phyloP scores from a whole-genome alignment of 1,140 invertebrate species.

The Spodoptera litura region DNA sequence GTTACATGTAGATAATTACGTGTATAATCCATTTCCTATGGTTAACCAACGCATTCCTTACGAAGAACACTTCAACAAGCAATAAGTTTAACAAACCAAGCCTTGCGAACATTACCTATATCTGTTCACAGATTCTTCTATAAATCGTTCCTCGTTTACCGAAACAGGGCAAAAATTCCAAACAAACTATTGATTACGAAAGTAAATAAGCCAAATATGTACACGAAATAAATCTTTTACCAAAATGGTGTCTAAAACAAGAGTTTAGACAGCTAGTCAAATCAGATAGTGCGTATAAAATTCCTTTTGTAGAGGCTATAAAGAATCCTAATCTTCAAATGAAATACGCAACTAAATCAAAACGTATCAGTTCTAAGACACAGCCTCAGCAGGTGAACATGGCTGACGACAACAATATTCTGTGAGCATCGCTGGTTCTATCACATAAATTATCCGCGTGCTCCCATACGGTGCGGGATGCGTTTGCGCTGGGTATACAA shows the following conservation, averaged over 20 bases:
- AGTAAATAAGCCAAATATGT: conserved; percentile 20
- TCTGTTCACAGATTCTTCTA: neutral
- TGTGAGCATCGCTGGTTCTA: conserved; percentile 56
- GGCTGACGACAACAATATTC: conserved; percentile 56
- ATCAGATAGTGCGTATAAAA: conserved; percentile 25
- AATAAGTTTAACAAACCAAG: neutral
- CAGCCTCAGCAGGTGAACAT: conserved; percentile 49
- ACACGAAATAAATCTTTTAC: conserved; percentile 17
- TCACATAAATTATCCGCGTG: conserved; percentile 66
- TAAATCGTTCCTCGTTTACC: neutral
- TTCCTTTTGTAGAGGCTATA: conserved; percentile 36
- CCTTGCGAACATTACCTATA: neutral
- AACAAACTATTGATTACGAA: neutral
- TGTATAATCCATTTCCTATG: conserved; percentile 41
- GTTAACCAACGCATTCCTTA: neutral
- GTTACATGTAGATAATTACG: conserved; percentile 45
- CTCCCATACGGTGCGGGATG: conserved; percentile 60
- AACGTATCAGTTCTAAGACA: conserved; percentile 27
- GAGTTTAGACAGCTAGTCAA: conserved; percentile 3
- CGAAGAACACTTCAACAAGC: neutral
- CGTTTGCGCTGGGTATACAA: conserved; percentile 19
- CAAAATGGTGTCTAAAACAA: conserved; percentile 20
- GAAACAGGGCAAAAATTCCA: neutral
- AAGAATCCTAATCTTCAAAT: conserved; percentile 42
- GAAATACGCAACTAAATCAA: conserved; percentile 39